Evolutionary conservation across 1,140 invertebrate species (phyloP).

Genomic region (Atta colombica): DNA sequence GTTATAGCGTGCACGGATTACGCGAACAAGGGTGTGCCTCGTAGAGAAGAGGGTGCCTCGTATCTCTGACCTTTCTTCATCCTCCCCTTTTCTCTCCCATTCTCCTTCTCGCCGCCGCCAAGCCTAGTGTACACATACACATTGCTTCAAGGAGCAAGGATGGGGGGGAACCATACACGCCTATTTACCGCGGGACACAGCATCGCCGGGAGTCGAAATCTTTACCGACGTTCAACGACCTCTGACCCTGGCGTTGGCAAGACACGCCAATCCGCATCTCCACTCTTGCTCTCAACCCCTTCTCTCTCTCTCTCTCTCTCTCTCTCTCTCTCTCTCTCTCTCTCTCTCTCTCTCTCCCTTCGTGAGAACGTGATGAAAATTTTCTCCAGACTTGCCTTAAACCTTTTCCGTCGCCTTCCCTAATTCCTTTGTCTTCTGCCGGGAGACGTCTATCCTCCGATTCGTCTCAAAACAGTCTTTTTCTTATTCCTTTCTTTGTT

Average conservation of each 20-base stretch:
- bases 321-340: background rate
- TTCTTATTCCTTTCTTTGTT: background rate
- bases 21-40: slow-evolving; percentile 59
- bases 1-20: slow-evolving; percentile 63
- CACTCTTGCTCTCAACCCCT: background rate
- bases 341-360: background rate
- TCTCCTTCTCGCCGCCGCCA: slow-evolving; percentile 24
- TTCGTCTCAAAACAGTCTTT: background rate
- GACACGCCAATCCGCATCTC: slow-evolving; percentile 54
- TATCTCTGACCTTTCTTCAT: slow-evolving; percentile 64
- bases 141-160: slow-evolving; percentile 44
- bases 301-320: background rate
- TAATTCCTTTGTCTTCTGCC: slow-evolving; percentile 37
- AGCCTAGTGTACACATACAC: slow-evolving; percentile 31
- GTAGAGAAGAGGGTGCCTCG: slow-evolving; percentile 59
- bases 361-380: slow-evolving; percentile 63
- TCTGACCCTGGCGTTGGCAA: slow-evolving; percentile 80
- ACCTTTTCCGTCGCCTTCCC: slow-evolving; percentile 30
- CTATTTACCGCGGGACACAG: slow-evolving; percentile 80
- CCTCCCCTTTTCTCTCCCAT: background rate
- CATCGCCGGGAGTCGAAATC: slow-evolving; percentile 81
- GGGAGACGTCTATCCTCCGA: slow-evolving; percentile 2
- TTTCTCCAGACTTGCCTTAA: slow-evolving; percentile 55
- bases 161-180: slow-evolving; percentile 50
- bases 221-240: slow-evolving; percentile 85